These are phyloP conservation scores for Eumerus sabulonum DNA, from an alignment of 2,888 invertebrate genomes.

Conservation along the genomic window DNA sequence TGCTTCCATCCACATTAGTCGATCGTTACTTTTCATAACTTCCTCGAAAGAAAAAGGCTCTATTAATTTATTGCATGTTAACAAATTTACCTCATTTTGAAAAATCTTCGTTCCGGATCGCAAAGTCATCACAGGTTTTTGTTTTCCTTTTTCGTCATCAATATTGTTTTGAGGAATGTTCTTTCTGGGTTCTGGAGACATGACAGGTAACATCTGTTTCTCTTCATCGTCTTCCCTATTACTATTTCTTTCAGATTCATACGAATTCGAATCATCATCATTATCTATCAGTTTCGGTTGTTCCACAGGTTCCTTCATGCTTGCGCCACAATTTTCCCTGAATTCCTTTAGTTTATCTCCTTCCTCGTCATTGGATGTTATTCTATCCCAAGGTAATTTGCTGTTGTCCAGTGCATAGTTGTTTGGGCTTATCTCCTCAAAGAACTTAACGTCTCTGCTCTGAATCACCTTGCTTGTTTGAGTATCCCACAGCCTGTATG, in stretches of 20 bases:
- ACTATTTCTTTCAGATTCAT: neutral
- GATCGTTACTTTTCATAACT: slow-evolving; percentile 21
- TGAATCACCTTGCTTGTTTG: slow-evolving; percentile 14
- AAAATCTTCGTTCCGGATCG: neutral
- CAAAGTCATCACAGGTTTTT: slow-evolving; percentile 5
- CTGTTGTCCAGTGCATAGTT: slow-evolving; percentile 1
- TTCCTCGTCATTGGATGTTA: neutral
- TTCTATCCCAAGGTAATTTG: no score
- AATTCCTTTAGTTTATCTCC: neutral
- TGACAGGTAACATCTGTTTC: neutral
- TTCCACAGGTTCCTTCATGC: no score
- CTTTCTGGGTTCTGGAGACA: neutral
- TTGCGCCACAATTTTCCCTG: neutral
- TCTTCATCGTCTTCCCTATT: neutral
- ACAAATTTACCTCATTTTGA: slow-evolving; percentile 6
- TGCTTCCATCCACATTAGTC: slow-evolving; percentile 83
- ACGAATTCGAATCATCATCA: no score
- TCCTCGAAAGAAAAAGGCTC: slow-evolving; percentile 31
- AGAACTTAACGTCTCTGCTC: slow-evolving; percentile 19
- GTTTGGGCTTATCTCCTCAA: slow-evolving; percentile 8
- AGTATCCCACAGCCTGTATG: slow-evolving; percentile 27
- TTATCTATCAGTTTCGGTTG: no score
- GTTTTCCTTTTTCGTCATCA: neutral
- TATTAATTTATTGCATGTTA: neutral
- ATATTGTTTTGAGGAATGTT: neutral